These are phyloP conservation scores for Sylvicola cinctus DNA, from an alignment of 2,888 invertebrate species.

Conservation along the genomic window DNA sequence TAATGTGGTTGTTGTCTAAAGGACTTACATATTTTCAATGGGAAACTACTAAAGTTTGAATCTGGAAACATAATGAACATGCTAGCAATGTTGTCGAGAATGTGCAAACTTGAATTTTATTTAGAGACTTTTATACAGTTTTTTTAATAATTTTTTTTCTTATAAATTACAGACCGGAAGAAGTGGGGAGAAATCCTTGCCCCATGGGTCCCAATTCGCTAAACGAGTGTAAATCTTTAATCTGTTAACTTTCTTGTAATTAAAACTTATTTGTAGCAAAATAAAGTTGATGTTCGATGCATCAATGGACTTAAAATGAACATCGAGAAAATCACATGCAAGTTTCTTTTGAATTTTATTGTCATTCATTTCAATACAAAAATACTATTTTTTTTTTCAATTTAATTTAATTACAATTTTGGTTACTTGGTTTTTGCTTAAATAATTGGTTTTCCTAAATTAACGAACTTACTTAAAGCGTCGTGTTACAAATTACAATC, in stretches of 20 bases:
- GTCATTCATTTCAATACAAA: no score
- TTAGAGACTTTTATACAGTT: background rate
- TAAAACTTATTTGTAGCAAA: background rate
- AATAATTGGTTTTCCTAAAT: background rate
- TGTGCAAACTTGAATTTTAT: background rate
- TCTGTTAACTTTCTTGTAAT: background rate
- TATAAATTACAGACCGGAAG: slow-evolving; percentile 32
- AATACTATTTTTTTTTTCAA: background rate
- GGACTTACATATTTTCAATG: no score
- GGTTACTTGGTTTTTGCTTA: background rate
- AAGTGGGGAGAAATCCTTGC: slow-evolving; percentile 39
- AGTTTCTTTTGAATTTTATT: no score
- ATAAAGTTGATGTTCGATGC: background rate
- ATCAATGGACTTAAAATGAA: no score
- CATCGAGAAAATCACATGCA: no score
- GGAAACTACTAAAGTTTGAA: no score
- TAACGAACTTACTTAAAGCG: background rate
- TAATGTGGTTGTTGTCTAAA: slow-evolving; percentile 4
- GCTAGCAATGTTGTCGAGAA: background rate
- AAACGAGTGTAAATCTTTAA: slow-evolving; percentile 11
- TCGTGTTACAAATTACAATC: no score
- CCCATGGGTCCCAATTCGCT: slow-evolving; percentile 47
- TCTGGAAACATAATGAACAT: background rate
- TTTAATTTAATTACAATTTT: background rate
- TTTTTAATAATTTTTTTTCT: slow-evolving; percentile 5